phyloP scores from a whole-genome alignment of 2,113 vertebrate species.

The Pseudopipra pipra region DNA sequence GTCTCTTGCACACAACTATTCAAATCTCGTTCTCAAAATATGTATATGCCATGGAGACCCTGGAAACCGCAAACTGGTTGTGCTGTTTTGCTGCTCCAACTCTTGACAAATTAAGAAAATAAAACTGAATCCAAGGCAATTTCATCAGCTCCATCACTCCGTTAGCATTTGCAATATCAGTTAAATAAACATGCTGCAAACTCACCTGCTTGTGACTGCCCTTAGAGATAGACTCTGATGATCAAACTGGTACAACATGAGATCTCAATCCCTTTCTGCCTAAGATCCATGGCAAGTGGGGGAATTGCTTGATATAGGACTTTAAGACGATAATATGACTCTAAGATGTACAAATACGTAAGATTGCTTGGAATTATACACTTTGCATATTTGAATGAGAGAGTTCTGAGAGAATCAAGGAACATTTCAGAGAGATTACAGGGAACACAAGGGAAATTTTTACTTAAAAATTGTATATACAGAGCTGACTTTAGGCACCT shows the following conservation, averaged over 20 bases:
- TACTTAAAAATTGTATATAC: conserved; percentile 66
- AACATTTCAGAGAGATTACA: conserved; percentile 77
- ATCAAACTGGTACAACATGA: conserved; percentile 20
- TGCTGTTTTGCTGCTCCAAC: not conserved
- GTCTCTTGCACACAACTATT: not conserved
- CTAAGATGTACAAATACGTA: conserved; percentile 71
- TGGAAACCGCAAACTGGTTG: not conserved
- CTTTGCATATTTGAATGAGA: conserved; percentile 69
- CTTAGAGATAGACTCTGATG: conserved; percentile 38
- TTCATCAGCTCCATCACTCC: not conserved
- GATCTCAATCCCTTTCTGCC: conserved; percentile 43
- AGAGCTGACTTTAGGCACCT: conserved; percentile 72
- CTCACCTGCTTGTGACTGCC: conserved; percentile 32
- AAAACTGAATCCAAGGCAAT: conserved; percentile 40
- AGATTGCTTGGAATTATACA: conserved; percentile 73
- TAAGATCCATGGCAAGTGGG: conserved; percentile 41
- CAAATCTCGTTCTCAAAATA: not conserved
- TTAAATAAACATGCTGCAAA: conserved; percentile 56
- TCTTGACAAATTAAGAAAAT: conserved; percentile 7
- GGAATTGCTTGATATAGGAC: conserved; percentile 33
- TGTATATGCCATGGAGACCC: not conserved
- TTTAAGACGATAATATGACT: conserved; percentile 64
- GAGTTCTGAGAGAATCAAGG: conserved; percentile 70
- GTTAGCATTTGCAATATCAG: conserved; percentile 30
- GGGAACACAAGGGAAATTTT: conserved; percentile 72